A percentile compares a stretch with the other conserved stretches of the same genome.
Evolutionary conservation across 1,140 invertebrate species (phyloP).

Genomic region (Potamilus streckersoni): DNA sequence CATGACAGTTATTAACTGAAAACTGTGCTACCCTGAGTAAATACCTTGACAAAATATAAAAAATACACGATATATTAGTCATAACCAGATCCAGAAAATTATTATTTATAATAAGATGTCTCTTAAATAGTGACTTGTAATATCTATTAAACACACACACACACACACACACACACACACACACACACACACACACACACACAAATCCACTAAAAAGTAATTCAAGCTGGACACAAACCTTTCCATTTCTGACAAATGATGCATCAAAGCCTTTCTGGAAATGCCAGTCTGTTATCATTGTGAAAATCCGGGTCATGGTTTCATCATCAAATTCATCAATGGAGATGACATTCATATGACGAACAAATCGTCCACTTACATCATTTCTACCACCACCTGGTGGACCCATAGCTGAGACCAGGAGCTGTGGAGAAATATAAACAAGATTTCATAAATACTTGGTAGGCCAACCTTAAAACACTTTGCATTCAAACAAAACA

Average conservation of each 20-base stretch:
- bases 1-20: no score
- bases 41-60: no score
- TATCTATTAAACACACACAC: no score
- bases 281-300: constrained; percentile 68
- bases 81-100: no score
- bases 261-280: constrained; percentile 67
- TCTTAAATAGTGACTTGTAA: no score
- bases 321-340: constrained; percentile 69
- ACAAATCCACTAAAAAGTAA: not conserved
- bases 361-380: constrained; percentile 65
- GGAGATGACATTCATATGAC: constrained; percentile 67
- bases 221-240: constrained; percentile 69
- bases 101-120: no score
- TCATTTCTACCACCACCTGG: constrained; percentile 69
- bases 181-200: no score
- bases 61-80: no score
- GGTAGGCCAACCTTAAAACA: no score
- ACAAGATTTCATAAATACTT: not conserved
- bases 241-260: constrained; percentile 76
- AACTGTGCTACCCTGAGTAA: no score
- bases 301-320: constrained; percentile 67
- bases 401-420: constrained; percentile 69
- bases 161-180: no score
- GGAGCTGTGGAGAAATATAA: constrained; percentile 68
- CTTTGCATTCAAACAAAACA: no score